A percentile compares a stretch with the other conserved stretches of the same genome.
These are phyloP conservation scores for Rhinichthys osculus DNA, from an alignment of 2,797 vertebrate genomes.

Conservation along the genomic window DNA sequence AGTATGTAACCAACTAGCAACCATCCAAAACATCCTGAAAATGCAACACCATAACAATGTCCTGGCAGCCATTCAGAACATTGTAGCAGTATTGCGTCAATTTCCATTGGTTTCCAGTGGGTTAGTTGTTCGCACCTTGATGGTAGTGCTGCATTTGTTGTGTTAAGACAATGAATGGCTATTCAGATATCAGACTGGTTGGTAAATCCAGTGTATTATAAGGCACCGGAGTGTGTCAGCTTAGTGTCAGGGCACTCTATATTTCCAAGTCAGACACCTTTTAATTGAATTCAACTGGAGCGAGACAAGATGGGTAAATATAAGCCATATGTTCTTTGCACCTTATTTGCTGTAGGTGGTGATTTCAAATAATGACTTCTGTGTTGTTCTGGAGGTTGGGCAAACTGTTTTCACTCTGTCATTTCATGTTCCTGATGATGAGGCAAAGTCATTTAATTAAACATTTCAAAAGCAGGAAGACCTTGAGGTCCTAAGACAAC, in stretches of 20 bases:
- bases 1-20: not conserved
- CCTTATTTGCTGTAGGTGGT: conserved; percentile 66
- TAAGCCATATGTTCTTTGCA: conserved; percentile 72
- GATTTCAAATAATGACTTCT: conserved; percentile 65
- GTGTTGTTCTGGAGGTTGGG: conserved; percentile 60
- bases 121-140: conserved; percentile 11
- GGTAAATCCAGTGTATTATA: conserved; percentile 41
- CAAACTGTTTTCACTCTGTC: conserved; percentile 46
- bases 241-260: conserved; percentile 46
- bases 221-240: conserved; percentile 45
- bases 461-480: conserved; percentile 55
- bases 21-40: not conserved
- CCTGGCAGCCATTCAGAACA: not conserved
- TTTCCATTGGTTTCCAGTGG: not conserved
- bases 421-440: conserved; percentile 57
- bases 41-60: not conserved
- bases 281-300: conserved; percentile 71
- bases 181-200: not conserved
- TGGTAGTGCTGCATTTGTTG: conserved; percentile 13
- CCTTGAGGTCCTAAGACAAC: conserved; percentile 41
- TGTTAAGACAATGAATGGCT: conserved; percentile 18
- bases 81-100: not conserved
- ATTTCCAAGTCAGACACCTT: conserved; percentile 62
- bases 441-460: conserved; percentile 63
- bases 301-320: conserved; percentile 75